Evolutionary conservation across 2,113 vertebrate genomes (phyloP), one percentile per base, ranked within the genome.

Genomic region (Nerophis ophidion): DNA sequence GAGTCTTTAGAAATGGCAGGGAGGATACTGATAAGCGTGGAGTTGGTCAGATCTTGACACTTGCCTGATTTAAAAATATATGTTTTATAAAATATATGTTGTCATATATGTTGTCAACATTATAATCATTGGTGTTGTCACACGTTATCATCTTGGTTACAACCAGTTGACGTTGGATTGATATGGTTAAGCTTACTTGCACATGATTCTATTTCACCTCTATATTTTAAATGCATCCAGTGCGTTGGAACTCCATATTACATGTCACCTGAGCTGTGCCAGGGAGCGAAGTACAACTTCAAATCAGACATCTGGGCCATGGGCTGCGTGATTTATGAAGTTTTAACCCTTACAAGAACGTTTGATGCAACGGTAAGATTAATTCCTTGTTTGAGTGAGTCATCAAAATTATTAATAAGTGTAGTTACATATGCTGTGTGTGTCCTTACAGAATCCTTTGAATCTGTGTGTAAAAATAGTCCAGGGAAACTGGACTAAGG

Each of bases 261-360:
- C 84, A 99, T 99, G 97, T 99, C 96, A 57, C 97, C 97, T 58
- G 97, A 99, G 76, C 89, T 99, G 56, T 98, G 96, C 74, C 96
- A 98, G 75, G 97, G 97, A 66, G 83, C 94, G 34, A 98, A 97
- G 80, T 99, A 99, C 87, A 98, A 94, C 87, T 98, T 96, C 82
- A 99, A 99, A 82, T 98, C 96, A 1, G 97, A 99, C 83, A 98
- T 99, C 80, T 99, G 97, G 97, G 95, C 97, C 49, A 92, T 97
- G 84, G 97, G 96, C 52, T 99, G 97, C 75, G 97, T 99, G 47
- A 80, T 96, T 75, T 99, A 91, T 82, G 97, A 99, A 81, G 84
- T 99, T 40, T 89, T 99, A 57, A 95, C 95, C 3, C 88, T 99
- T 57, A 98, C 93, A 69, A 92, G 95, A 86, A 98, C 97, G 8